Percentiles rank a stretch among this genome's conserved stretches.
Conservation (phyloP, 1,140 invertebrate species). For the Teleopsis dalmanni region DNA sequence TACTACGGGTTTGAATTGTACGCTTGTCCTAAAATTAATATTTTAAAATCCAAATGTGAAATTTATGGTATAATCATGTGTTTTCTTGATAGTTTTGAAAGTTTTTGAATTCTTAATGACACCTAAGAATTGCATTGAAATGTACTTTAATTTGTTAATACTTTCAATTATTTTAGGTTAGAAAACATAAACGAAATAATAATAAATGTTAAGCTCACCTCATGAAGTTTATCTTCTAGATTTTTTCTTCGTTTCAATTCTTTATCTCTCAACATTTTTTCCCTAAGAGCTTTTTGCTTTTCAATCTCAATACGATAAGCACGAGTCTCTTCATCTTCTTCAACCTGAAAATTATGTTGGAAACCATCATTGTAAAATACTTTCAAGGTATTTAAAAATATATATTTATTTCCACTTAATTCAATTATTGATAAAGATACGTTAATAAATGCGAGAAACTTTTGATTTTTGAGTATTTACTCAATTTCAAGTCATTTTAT, state of each 20-base stretch:
- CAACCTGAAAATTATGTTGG: constrained; percentile 38
- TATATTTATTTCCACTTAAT: too few relatives aligned
- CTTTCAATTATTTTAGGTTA: neutral
- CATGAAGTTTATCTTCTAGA: constrained; percentile 43
- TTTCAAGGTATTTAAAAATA: too few relatives aligned
- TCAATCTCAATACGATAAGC: constrained; percentile 58
- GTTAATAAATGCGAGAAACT: too few relatives aligned
- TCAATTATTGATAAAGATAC: too few relatives aligned
- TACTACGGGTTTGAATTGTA: constrained; percentile 5
- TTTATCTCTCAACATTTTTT: constrained; percentile 54
- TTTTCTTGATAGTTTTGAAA: neutral
- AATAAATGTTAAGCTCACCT: constrained; percentile 24
- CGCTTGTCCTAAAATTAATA: constrained; percentile 28
- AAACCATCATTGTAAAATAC: too few relatives aligned
- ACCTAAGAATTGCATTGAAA: neutral
- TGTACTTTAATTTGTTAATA: neutral
- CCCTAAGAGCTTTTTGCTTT: constrained; percentile 55
- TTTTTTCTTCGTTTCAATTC: constrained; percentile 55
- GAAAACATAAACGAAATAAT: neutral
- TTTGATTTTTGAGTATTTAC: too few relatives aligned
- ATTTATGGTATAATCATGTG: neutral
- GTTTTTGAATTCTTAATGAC: neutral
- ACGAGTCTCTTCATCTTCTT: constrained; percentile 56
- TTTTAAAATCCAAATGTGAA: too few relatives aligned
- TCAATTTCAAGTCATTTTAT: too few relatives aligned